Evolutionary conservation across 2,113 vertebrate genomes (phyloP).

Genomic region (Malurus alboscapulatus): DNA sequence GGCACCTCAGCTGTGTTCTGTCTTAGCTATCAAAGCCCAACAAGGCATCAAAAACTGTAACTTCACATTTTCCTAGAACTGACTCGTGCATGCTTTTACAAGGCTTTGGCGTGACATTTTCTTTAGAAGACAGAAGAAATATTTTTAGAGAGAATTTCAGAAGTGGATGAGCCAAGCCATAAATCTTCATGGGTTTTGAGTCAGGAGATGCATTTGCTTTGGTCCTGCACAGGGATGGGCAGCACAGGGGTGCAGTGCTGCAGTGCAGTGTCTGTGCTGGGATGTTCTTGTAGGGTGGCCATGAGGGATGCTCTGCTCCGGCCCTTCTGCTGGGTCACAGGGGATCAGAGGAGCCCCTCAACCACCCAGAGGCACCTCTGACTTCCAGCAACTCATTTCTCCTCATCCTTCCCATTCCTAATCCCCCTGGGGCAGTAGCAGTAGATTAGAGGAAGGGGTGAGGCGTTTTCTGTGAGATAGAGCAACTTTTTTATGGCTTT

Average conservation of each 20-base stretch:
- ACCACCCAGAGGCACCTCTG: background rate
- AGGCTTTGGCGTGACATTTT: background rate
- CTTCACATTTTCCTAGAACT: background rate
- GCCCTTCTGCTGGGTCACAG: background rate
- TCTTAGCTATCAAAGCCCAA: background rate
- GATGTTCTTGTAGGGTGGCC: fast-evolving
- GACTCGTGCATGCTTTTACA: background rate
- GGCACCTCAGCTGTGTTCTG: background rate
- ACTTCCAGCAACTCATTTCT: background rate
- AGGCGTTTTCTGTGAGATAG: background rate
- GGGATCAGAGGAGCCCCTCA: background rate
- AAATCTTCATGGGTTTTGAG: background rate
- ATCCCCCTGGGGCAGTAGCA: background rate
- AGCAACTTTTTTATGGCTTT: background rate
- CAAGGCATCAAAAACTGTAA: background rate
- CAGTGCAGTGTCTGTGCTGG: background rate
- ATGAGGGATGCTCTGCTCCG: background rate
- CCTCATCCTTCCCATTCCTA: background rate
- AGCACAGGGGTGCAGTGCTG: background rate
- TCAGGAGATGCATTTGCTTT: background rate
- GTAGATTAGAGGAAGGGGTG: background rate
- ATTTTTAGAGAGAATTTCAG: background rate
- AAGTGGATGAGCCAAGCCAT: background rate
- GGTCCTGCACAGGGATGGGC: fast-evolving
- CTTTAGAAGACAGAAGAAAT: background rate